Base-by-base conservation (phyloP, 2,797 vertebrate genomes). In the Lophotriccus pileatus region DNA sequence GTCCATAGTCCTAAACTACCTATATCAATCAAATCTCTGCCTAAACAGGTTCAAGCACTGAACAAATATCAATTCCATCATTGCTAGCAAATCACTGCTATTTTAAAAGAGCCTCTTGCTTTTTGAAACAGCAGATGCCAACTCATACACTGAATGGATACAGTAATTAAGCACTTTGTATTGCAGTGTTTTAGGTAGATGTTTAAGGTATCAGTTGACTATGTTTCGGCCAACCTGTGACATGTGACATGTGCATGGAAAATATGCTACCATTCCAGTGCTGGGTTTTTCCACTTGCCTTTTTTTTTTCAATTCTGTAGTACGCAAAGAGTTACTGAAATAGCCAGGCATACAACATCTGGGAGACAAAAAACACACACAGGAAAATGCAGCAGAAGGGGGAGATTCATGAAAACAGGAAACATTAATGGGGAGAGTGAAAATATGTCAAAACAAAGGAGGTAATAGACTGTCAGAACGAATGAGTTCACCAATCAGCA, bases 391-490 rank as follows among this genome's bases (percentile, higher is more conserved):
- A 87, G 96, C 97, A 96, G 87, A 96, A 96, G 95, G 92, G 97
- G 96, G 96, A 97, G 97, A 97, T 92, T 96, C 96, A 95, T 64
- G 92, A 97, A 98, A 98, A 98, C 98, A 98, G 98, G 98, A 98
- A 98, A 96, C 96, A 88, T 91, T 95, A 97, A 97, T 30, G 94
- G 95, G 89, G 79, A 96, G 96, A 97, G 95, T 83, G 86, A 97
- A 97, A 97, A 97, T 96, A 97, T 98, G 97, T 97, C 97, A 97
- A 97, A 98, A 98, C 98, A 98, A 97, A 98, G 93, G 79, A 86
- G 49, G 93, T 77, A 95, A 96, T 95, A 95, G 93, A 95, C 84
- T 46, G 7, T 66, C 90, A 87, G 77, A 90, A 80, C 24, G 1
- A 92, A 95, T 90, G 91, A 91, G 87, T 94, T 96, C 94, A 93